Base-by-base conservation (phyloP, 1,140 invertebrate species). In the Fopius arisanus region DNA sequence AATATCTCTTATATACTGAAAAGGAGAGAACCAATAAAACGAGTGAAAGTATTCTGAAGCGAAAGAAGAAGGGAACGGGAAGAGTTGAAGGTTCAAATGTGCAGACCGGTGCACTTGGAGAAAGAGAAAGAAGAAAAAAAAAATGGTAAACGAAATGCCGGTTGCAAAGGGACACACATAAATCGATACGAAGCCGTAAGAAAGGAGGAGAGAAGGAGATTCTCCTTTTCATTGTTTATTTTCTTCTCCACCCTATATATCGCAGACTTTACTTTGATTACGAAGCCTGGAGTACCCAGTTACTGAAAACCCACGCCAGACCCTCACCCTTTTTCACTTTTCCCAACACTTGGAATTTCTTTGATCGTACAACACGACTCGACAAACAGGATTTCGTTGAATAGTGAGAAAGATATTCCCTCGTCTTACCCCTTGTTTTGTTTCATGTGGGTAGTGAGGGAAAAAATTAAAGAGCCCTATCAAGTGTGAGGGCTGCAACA, bases 211-310 rank as follows among this genome's bases (percentile, higher is more conserved):
- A 65, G 29, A 33, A 10, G 29, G 29, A 31, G 28, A 40, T 41
- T 21, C 66, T 40, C 40, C 67, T 65, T 75, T 63, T 75, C 59
- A 72, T 75, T 75, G 70, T 75, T 72, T 75, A 16, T 65, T 65
- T 31, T 19, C 10, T 48, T 71, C 62, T n/a, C 74, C 63, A 67
- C 48, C 28, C 69, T 69, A 68, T 75, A 59, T 68, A 72, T 72
- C 65, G 74, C 65, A 72, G 70, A 75, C 65, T 68, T 72, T 67
- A 71, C 70, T 75, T 75, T 75, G 74, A 75, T 75, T 75, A 68
- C 70, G 65, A 67, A 75, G 54, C 67, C 41, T 71, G 40, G 54
- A 70, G 74, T 67, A 16, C 33, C n/a, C 40, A 16, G 41, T 63
- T 68, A 37, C 16, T 16, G 62, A 16, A 31, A 43, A 48, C 29